Evolutionary conservation across 1,140 invertebrate genomes (phyloP), one percentile per base, ranked within the genome.

Genomic region (Episyrphus balteatus): DNA sequence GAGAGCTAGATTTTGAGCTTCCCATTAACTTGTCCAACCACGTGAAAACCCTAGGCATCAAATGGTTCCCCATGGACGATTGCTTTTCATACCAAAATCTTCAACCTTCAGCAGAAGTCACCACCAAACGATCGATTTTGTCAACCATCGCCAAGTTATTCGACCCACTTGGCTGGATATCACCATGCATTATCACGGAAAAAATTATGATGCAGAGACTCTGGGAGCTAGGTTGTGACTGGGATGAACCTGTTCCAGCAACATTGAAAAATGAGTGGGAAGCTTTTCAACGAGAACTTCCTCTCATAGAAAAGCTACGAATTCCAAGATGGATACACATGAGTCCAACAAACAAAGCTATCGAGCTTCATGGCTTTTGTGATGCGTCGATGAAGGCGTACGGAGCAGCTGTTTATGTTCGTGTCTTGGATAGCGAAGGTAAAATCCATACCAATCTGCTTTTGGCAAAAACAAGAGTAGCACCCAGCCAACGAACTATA

Each of bases 131-230:
- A 19, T 17, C 32, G 5, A 19, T 69, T 2, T 32, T 71, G 8
- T 67, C 66, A 2, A 49, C 50, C 1, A 60, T 66, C 1, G 56
- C 59, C 1, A 58, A 56, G 14, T 48, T 74, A 21, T 73, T 63
- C 51, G 70, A 73, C 50, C 70, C 69, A 1, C 31, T 72, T 7
- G 68, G 69, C 1, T 65, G 62, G 53, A 17, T 71, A 1, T 48
- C 59, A 0, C 66, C 70, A 5, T 38, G 67, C 7, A 53, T 56
- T 3, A 53, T 61, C 2, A 48, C 43, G 15, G 54, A 61, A 2
- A 74, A 74, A 54, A 34, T 67, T 6, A 46, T 73, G 8, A 55
- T 74, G 44, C 68, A 71, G 47, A 36, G 49, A 15, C 33, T 69
- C 17, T 70, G 64, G 62, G 17, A 19, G 32, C 12, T 50, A 15